These are phyloP conservation scores for Cantharis flavilabris DNA, from an alignment of 2,888 invertebrate genomes.

Conservation along the genomic window DNA sequence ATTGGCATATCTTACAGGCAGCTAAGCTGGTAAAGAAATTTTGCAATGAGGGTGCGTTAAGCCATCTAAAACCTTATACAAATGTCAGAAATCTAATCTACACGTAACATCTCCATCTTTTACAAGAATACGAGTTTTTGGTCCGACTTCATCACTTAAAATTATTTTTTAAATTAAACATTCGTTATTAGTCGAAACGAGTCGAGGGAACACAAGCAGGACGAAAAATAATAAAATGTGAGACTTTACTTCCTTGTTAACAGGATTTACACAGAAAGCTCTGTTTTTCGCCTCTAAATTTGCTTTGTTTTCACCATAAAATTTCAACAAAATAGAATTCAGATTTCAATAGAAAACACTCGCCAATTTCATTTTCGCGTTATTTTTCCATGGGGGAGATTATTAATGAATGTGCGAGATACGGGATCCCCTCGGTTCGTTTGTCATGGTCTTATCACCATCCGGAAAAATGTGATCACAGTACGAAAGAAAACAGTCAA, in stretches of 20 bases:
- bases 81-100: slow-evolving; percentile 2
- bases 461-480: background rate
- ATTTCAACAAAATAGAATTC: background rate
- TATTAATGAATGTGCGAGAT: background rate
- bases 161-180: background rate
- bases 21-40: background rate
- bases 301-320: background rate
- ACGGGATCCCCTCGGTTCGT: background rate
- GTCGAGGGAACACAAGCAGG: background rate
- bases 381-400: background rate
- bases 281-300: background rate
- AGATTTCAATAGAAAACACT: background rate
- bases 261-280: background rate
- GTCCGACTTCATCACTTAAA: background rate
- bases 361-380: background rate
- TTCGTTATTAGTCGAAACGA: background rate
- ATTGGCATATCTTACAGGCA: background rate
- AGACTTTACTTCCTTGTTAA: background rate
- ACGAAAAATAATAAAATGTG: background rate
- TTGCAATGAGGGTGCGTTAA: slow-evolving; percentile 3
- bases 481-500: background rate
- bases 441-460: background rate
- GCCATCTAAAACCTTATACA: slow-evolving; percentile 2
- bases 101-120: background rate
- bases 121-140: background rate